Base-by-base conservation (phyloP, 2,888 invertebrate species). In the Isoperla grammatica region DNA sequence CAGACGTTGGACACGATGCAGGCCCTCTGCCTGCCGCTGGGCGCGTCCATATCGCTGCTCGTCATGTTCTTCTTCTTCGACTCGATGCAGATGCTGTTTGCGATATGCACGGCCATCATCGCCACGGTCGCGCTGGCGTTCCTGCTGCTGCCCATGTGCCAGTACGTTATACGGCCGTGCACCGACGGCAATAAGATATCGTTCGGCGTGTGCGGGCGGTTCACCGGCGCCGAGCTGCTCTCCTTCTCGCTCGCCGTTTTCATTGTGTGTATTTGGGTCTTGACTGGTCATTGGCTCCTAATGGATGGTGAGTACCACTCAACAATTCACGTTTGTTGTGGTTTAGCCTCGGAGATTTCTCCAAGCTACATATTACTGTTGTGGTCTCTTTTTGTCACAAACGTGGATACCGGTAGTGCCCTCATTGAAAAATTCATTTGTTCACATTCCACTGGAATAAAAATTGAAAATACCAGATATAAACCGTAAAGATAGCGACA, bases 31-130 rank as follows among this genome's bases (percentile, higher is more conserved):
- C 83, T 97, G 74, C 97, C 97, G 61, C 80, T 95, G 65, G 95
- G 95, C 71, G 96, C 97, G 68, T 96, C 96, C 65, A 87, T 95
- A 69, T 96, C 96, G 63, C 81, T 97, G 65, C 86, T 97, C 63
- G 87, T 97, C 71, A 97, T 97, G 96, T 97, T 97, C 78, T 95
- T 97, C 82, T 97, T 96, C 79, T 97, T 97, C 73, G 97, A 97
- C 78, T 96, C 96, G 60, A 95, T 97, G 90, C 97, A 97, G 79
- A 91, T 92, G 81, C 85, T 88, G 69, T 95, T 88, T 80, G 95
- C 91, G 65, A 93, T 96, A 70, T 96, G 95, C 75, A 97, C 97
- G 70, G 96, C 97, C 72, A 93, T 97, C 72, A 91, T 97, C 74
- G 97, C 96, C 67, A 95, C 95, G 57, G 94, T 96, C 68, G 96